Base-by-base conservation (phyloP, 2,888 invertebrate genomes). In the Drosophila melanosoma region DNA sequence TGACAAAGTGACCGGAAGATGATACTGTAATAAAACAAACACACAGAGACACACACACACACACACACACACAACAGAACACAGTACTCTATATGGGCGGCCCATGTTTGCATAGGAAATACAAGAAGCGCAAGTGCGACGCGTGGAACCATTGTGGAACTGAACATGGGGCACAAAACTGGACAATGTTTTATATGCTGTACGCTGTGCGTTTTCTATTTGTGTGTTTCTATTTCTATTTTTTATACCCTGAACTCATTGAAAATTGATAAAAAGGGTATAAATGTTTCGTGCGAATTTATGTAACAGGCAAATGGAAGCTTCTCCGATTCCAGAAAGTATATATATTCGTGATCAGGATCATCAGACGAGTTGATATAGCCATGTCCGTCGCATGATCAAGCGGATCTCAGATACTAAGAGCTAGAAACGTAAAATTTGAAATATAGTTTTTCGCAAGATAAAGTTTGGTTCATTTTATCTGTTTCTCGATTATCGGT, bases 1-100 rank as follows among this genome's bases (percentile, higher is more conserved):
- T 91, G 89, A 91, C 89, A 91, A 91, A 91, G 83, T 90, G 87
- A 89, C 91, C 92, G 92, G 91, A 90, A 91, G 92, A 91, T 89
- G 87, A 87, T 84, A 90, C 90, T 81, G 70, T 83, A 87, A 89
- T 89, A 87, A 89, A 86, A 86, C 70, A 73, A 65, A 76, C 60
- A 69, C 45, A 20, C 54, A 45, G 48, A 61, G 66, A 35, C 58
- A 52, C n/a, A n/a, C n/a, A n/a, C n/a, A 86, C 70, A 73, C 63
- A 76, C 60, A 69, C 45, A 20, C 54, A 45, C 29, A 61, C 54
- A 33, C 49, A 54, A n/a, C 42, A 53, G 11, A 38, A 56, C 35
- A 60, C 53, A 40, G 20, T 4, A 15, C 20, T 45, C 7, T 45
- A 35, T 53, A 53, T 48, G 58, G 45, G n/a, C 66, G 35, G 56